Evolutionary conservation across 2,797 vertebrate species (phyloP), one percentile per base, ranked within the genome.

Genomic region (Clarias laeviceps): DNA sequence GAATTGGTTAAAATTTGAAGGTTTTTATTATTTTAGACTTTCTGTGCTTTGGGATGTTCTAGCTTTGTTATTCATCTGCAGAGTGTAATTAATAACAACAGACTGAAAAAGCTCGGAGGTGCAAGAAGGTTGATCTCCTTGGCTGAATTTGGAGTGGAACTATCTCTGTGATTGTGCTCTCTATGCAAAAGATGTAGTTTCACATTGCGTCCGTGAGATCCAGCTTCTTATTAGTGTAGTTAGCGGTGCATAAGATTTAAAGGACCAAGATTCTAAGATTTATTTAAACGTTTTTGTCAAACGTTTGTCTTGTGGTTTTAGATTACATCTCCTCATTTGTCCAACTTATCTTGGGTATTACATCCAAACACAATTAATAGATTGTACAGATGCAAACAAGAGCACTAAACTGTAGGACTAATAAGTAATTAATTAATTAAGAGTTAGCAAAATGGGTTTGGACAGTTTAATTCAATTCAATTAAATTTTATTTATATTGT

Each of bases 61-160:
- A 74, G 32, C 78, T 88, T 90, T 88, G 89, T 84, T 88, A 90
- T 92, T 83, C 89, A 12, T 69, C 91, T 89, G 73, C 86, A 86
- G 82, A 90, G 80, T 82, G 56, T 86, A 90, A 91, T 92, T 89
- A 89, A 90, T 84, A 78, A 87, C 90, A 90, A 61, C 76, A 14
- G 20, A 37, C 40, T 79, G 34, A 89, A 89, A 54, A 89, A 90
- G 87, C 90, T 90, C 89, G 88, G 82, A 90, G 82, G 91, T 89
- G 64, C 80, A 81, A 79, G 78, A 77, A 85, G 78, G 85, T 89
- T 81, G 84, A 90, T 91, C 87, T 88, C 84, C 83, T 76, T 54
- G 65, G 34, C 66, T 77, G 85, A 89, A 68, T 86, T 86, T 86
- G 82, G 27, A 76, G 69, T 68, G 65, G 78, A 37, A 64, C 57